Conservation (phyloP, 2,888 invertebrate genomes). For the Drosophila percnosoma region DNA sequence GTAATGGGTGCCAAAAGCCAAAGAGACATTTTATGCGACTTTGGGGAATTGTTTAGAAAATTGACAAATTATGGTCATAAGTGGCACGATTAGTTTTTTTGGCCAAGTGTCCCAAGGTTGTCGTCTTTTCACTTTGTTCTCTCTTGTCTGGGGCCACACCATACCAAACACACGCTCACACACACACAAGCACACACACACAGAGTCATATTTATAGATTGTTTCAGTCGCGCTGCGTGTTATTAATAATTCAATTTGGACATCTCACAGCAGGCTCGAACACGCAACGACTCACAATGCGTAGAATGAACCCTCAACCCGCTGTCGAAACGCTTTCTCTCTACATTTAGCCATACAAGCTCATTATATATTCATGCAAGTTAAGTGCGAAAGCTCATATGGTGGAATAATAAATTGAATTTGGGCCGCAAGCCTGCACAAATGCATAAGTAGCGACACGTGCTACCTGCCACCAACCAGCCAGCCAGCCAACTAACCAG, state of each 20-base stretch:
- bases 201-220: constrained; percentile 43
- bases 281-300: constrained; percentile 53
- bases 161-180: not conserved
- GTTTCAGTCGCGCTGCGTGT: constrained; percentile 58
- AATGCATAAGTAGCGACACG: constrained; percentile 63
- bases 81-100: constrained; percentile 72
- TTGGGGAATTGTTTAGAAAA: constrained; percentile 76
- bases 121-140: constrained; percentile 49
- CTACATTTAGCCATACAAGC: constrained; percentile 22
- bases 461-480: constrained; percentile 19
- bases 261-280: constrained; percentile 52
- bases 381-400: constrained; percentile 79
- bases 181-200: not conserved
- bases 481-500: not conserved
- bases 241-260: constrained; percentile 75
- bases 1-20: constrained; percentile 74
- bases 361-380: constrained; percentile 77
- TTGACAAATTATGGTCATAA: constrained; percentile 78
- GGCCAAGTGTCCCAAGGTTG: constrained; percentile 59
- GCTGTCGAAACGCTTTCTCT: not conserved
- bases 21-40: constrained; percentile 66
- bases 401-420: constrained; percentile 75
- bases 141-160: not conserved
- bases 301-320: constrained; percentile 15
- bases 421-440: constrained; percentile 57